Evolutionary conservation across 2,797 vertebrate species (phyloP), one percentile per base, ranked within the genome.

Genomic region (Sebastes glaucus): DNA sequence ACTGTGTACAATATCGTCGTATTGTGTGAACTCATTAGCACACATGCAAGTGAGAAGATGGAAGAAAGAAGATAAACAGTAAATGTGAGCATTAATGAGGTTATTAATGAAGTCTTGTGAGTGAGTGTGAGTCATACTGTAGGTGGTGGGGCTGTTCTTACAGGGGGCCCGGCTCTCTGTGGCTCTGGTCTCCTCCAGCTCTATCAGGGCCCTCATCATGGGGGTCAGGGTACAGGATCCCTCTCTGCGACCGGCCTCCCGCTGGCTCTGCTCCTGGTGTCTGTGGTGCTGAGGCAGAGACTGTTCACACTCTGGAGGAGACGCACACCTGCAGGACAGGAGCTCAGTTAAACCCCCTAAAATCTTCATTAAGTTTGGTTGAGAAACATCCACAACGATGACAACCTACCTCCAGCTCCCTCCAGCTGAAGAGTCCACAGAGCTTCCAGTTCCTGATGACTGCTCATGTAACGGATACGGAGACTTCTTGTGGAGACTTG

Each of bases 191-290:
- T 97, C 96, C 92, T 98, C 97, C 75, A 98, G 94, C 92, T 98
- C 96, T 81, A 97, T 97, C 74, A 99, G 94, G 33, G 97, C 97
- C 93, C 96, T 97, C 93, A 98, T 95, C 89, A 98, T 91, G 4
- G 98, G 97, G 11, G 95, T 95, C 82, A 97, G 93, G 32, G 94
- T 67, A 63, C 75, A 83, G 69, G 96, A 93, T 1, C 81, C 82
- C 7, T 92, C 92, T 49, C 94, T 95, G 18, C 92, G 93, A 2
- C 78, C 67, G 10, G 18, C 28, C n/a, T 95, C 92, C 55, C 75
- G 46, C 53, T 81, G 83, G 53, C 71, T 72, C 67, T 79, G 85
- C 76, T 90, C 88, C 60, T 71, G 87, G 33, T 57, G 62, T 73
- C 81, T 64, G 59, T 53, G 30, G 59, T 53, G 30, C 82, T 91